A percentile compares a stretch with the other conserved stretches of the same genome.
Evolutionary conservation across 2,113 vertebrate species (phyloP).

Genomic region (Ranitomeya variabilis): DNA sequence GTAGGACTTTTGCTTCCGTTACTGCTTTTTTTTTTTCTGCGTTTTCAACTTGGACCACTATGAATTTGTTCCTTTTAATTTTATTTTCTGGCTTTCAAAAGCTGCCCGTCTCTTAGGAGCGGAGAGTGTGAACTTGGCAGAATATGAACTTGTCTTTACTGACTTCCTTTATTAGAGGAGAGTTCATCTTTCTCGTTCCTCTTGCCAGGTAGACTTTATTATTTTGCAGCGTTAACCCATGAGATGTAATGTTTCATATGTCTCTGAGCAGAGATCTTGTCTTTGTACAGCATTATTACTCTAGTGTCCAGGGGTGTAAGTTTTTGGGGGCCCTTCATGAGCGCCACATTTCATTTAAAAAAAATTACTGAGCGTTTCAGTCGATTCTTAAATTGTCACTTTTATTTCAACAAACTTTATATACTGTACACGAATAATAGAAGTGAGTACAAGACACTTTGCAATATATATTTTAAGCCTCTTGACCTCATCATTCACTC

Average conservation of each 20-base stretch:
- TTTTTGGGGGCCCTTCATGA: background rate
- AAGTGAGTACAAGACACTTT: too few relatives aligned
- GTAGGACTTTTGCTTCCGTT: background rate
- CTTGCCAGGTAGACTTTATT: constrained; percentile 6
- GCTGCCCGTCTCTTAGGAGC: background rate
- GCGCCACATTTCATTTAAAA: background rate
- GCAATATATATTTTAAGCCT: too few relatives aligned
- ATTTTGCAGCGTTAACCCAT: background rate
- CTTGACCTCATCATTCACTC: too few relatives aligned
- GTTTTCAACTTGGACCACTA: background rate
- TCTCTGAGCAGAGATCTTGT: background rate
- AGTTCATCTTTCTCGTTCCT: background rate
- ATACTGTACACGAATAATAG: too few relatives aligned
- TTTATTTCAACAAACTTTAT: too few relatives aligned
- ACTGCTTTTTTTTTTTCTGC: background rate
- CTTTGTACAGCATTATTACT: background rate
- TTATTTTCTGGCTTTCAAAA: background rate
- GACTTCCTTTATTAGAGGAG: background rate
- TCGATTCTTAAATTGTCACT: too few relatives aligned
- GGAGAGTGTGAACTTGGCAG: constrained; percentile 14
- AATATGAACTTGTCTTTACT: background rate
- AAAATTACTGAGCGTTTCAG: background rate
- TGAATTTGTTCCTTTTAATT: background rate
- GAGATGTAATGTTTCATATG: background rate
- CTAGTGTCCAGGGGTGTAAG: background rate